These are phyloP conservation scores for Sericinus montela DNA, from an alignment of 2,888 invertebrate species.

Conservation along the genomic window DNA sequence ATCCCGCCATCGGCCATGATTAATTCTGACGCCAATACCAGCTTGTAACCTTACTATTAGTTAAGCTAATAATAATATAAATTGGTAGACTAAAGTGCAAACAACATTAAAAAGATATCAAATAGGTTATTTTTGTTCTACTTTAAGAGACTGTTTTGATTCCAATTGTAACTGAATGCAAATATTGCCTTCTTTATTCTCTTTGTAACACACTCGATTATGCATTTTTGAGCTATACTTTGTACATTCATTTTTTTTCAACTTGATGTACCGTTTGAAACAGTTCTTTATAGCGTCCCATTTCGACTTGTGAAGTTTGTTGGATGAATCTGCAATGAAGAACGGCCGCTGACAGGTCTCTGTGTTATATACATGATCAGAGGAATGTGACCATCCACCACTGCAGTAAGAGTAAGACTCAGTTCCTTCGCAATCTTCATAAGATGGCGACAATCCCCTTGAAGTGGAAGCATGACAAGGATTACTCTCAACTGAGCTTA, in stretches of 20 bases:
- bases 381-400: constrained; percentile 41
- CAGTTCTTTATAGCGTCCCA: constrained; percentile 46
- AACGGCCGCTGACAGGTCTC: constrained; percentile 40
- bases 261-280: constrained; percentile 34
- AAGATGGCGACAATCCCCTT: constrained; percentile 43
- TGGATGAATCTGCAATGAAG: constrained; percentile 46
- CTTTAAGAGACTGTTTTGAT: neutral
- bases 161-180: constrained; percentile 6
- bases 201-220: constrained; percentile 16
- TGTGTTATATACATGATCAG: constrained; percentile 29
- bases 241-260: constrained; percentile 20
- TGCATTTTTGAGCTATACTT: neutral
- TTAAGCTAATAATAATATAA: no score
- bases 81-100: neutral
- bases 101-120: neutral
- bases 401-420: constrained; percentile 34
- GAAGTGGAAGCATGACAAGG: constrained; percentile 53
- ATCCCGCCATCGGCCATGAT: no score
- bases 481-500: constrained; percentile 34
- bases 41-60: no score
- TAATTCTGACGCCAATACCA: no score
- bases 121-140: constrained; percentile 12
- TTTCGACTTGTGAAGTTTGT: constrained; percentile 41
- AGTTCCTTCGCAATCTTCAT: constrained; percentile 43
- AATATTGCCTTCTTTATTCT: constrained; percentile 16